phyloP scores from a whole-genome alignment of 1,140 invertebrate species.

The Magallana ariakensis region DNA sequence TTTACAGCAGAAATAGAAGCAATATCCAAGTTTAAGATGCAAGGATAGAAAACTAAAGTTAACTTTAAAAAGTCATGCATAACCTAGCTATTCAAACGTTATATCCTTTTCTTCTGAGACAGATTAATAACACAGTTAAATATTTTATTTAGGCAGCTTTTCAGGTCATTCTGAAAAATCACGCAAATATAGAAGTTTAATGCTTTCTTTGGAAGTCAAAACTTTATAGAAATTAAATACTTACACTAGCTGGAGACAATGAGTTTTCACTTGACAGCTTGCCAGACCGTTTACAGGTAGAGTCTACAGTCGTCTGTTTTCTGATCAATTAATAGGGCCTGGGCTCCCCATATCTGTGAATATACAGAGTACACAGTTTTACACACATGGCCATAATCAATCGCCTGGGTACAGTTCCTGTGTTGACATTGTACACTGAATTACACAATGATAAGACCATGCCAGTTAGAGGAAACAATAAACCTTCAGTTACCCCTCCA shows the following conservation, averaged over 20 bases:
- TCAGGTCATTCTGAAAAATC: not conserved
- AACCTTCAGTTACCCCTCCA: not conserved
- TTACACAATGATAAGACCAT: slow-evolving; percentile 17
- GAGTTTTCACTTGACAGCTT: slow-evolving; percentile 22
- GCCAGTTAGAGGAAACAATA: not conserved
- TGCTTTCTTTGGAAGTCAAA: not conserved
- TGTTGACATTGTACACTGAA: slow-evolving; percentile 22
- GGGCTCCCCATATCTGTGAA: not conserved
- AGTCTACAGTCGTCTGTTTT: not conserved
- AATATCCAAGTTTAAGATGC: not conserved
- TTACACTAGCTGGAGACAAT: slow-evolving; percentile 6
- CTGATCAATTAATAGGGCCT: not conserved
- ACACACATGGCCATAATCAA: slow-evolving; percentile 5
- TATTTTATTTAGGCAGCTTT: slow-evolving; percentile 1
- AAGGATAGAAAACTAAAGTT: not conserved
- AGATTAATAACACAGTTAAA: not conserved
- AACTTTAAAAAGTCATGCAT: too few species aligned
- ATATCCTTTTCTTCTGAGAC: not conserved
- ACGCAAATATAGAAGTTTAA: not conserved
- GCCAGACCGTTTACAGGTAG: slow-evolving; percentile 4
- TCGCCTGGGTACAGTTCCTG: not conserved
- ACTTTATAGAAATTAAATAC: slow-evolving; percentile 11
- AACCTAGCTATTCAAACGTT: too few species aligned
- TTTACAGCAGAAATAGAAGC: not conserved
- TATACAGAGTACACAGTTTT: not conserved